Conservation (phyloP, 2,113 vertebrate species). For the Planiliza haematocheilus region DNA sequence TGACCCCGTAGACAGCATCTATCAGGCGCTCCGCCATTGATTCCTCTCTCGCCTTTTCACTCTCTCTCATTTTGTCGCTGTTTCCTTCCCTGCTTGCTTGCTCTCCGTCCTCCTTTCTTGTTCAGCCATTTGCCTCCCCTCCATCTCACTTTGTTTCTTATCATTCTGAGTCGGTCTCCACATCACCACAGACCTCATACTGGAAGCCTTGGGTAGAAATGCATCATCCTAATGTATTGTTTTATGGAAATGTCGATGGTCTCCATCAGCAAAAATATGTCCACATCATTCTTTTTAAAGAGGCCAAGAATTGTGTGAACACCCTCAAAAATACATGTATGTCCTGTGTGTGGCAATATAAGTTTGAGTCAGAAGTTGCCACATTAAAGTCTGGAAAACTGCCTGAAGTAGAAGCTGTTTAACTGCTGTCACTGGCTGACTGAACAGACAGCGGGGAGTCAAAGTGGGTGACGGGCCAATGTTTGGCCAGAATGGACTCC, state of each 20-base stretch:
- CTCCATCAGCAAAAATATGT: constrained; percentile 47
- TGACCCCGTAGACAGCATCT: constrained; percentile 85
- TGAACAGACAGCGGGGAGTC: constrained; percentile 76
- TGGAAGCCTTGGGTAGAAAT: constrained; percentile 40
- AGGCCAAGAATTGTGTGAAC: constrained; percentile 18
- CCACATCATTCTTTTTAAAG: constrained; percentile 37
- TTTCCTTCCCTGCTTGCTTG: constrained; percentile 37
- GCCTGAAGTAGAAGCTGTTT: constrained; percentile 73
- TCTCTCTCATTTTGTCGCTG: constrained; percentile 38
- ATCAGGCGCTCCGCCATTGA: constrained; percentile 82
- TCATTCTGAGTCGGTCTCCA: constrained; percentile 29
- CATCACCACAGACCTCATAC: constrained; percentile 25
- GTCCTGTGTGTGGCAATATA: constrained; percentile 1
- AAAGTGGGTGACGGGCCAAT: constrained; percentile 72
- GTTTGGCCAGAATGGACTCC: constrained; percentile 76
- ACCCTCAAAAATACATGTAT: constrained; percentile 18
- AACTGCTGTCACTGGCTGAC: constrained; percentile 71
- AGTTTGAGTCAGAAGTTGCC: constrained; percentile 59
- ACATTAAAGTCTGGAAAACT: constrained; percentile 69
- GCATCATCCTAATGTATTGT: constrained; percentile 56
- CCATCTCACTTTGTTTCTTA: constrained; percentile 55
- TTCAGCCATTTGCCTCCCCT: constrained; percentile 42
- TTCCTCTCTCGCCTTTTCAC: constrained; percentile 60
- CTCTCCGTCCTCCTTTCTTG: constrained; percentile 38
- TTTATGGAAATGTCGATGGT: constrained; percentile 41